These are phyloP conservation scores for Haliaeetus albicilla DNA, from an alignment of 2,797 vertebrate genomes.

Conservation along the genomic window DNA sequence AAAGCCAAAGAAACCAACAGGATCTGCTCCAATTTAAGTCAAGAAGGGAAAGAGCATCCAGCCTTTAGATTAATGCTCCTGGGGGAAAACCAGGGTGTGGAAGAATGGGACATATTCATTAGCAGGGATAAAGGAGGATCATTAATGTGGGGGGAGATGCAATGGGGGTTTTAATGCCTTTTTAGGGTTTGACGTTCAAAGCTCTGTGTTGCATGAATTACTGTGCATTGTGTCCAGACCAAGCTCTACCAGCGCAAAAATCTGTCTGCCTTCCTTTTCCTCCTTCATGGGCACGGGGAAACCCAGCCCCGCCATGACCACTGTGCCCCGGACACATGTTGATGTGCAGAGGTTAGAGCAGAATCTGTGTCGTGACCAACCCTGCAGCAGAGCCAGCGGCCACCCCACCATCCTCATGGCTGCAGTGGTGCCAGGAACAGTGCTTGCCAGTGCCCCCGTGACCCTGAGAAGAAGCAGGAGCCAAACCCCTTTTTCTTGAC, in stretches of 20 bases:
- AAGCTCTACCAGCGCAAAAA: neutral
- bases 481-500: neutral
- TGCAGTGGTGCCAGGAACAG: rapidly evolving
- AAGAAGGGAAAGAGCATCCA: neutral
- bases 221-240: rapidly evolving
- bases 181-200: neutral
- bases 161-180: neutral
- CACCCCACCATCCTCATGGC: neutral
- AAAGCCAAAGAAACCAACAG: constrained; percentile 33
- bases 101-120: constrained; percentile 46
- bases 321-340: neutral
- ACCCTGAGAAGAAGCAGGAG: neutral
- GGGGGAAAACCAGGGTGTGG: neutral
- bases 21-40: constrained; percentile 6
- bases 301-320: rapidly evolving
- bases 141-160: neutral
- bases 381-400: neutral
- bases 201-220: neutral
- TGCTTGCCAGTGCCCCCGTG: rapidly evolving
- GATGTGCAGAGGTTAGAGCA: neutral
- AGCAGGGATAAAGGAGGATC: neutral
- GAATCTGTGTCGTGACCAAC: neutral
- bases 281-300: neutral
- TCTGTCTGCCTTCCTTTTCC: neutral
- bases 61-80: neutral